A percentile compares a stretch with the other conserved stretches of the same genome.
Conservation (phyloP, 2,797 vertebrate species). For the Amazona finschi region DNA sequence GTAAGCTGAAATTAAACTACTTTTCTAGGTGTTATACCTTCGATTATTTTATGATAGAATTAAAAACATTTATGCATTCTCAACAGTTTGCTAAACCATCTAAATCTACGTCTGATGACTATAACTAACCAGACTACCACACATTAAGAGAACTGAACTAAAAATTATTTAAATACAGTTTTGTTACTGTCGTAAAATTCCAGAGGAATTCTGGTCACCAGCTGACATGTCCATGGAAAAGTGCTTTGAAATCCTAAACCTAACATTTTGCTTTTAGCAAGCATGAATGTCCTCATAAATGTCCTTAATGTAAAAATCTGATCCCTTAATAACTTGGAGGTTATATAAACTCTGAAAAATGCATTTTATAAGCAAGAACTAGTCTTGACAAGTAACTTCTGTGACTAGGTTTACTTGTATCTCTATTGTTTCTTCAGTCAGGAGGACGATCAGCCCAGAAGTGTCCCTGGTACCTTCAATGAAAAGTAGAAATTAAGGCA, state of each 20-base stretch:
- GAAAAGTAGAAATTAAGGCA: neutral
- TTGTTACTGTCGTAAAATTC: slow-evolving; percentile 32
- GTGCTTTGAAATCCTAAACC: slow-evolving; percentile 46
- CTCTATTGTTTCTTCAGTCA: neutral
- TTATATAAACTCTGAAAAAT: slow-evolving; percentile 8
- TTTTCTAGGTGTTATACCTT: neutral
- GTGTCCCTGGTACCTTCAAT: neutral
- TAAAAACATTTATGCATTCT: neutral
- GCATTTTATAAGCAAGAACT: neutral
- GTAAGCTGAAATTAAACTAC: neutral
- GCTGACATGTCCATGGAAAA: slow-evolving; percentile 13
- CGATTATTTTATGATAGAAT: neutral
- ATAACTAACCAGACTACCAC: neutral
- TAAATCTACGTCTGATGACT: neutral
- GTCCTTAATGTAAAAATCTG: slow-evolving; percentile 16
- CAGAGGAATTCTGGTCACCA: neutral
- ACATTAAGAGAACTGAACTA: neutral
- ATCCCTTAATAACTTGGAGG: neutral
- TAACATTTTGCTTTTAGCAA: slow-evolving; percentile 36
- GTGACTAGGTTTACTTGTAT: neutral
- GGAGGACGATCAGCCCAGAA: neutral
- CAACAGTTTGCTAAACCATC: neutral
- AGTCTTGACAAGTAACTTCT: neutral
- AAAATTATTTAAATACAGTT: neutral
- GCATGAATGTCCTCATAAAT: slow-evolving; percentile 33